Percentiles rank a stretch among this genome's conserved stretches.
Conservation (phyloP, 1,140 invertebrate species). For the Drosophila sechellia region DNA sequence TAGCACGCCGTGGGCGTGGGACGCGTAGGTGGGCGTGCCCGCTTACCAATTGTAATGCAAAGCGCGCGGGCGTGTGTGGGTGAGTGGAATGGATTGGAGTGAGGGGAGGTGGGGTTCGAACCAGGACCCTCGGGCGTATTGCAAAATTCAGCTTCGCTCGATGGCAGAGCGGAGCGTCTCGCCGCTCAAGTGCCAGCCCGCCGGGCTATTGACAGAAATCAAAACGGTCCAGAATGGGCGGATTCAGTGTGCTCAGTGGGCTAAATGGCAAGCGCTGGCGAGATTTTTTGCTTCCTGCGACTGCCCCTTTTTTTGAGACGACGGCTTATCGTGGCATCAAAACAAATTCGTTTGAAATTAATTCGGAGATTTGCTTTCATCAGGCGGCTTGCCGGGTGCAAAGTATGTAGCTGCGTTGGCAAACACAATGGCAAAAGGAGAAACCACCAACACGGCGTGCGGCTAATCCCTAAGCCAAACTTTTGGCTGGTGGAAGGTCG, state of each 20-base stretch:
- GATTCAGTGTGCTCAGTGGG: slow-evolving; percentile 31
- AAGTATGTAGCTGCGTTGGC: slow-evolving; percentile 70
- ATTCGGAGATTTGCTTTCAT: slow-evolving; percentile 84
- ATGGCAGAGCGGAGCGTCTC: slow-evolving; percentile 51
- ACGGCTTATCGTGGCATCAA: slow-evolving; percentile 82
- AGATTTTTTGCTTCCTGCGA: slow-evolving; percentile 5
- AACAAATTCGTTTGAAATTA: slow-evolving; percentile 84
- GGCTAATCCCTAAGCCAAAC: slow-evolving; percentile 78
- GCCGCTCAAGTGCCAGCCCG: slow-evolving; percentile 75
- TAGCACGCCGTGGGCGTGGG: slow-evolving; percentile 52
- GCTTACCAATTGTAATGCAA: slow-evolving; percentile 72
- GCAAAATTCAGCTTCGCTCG: slow-evolving; percentile 73
- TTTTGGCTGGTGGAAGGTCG: slow-evolving; percentile 64
- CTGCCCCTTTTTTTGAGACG: slow-evolving; percentile 28
- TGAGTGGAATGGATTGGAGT: slow-evolving; percentile 27
- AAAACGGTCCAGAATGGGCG: slow-evolving; percentile 60
- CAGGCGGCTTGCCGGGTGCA: slow-evolving; percentile 70
- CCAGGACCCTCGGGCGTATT: slow-evolving; percentile 52
- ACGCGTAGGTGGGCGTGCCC: slow-evolving; percentile 32
- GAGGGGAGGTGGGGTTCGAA: neutral
- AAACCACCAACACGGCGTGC: slow-evolving; percentile 59
- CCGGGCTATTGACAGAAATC: slow-evolving; percentile 79
- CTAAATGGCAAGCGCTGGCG: slow-evolving; percentile 71
- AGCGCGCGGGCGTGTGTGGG: slow-evolving; percentile 48
- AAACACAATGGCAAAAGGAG: slow-evolving; percentile 66